Conservation (phyloP, 2,888 invertebrate species). For the Ormyrus pomaceus region DNA sequence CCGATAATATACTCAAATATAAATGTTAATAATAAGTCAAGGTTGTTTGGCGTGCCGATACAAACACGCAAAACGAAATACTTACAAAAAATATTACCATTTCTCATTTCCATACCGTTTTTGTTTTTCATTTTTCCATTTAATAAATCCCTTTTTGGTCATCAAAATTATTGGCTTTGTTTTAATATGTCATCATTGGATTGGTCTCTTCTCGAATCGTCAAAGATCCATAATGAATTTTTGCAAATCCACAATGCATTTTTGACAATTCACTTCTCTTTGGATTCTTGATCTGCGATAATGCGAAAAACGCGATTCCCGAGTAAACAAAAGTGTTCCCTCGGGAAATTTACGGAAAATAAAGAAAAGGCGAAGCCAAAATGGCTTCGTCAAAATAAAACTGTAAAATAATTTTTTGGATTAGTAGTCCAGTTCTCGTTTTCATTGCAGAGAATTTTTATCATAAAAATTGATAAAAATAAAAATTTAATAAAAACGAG, state of each 20-base stretch:
- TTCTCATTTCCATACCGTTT: conserved; percentile 30
- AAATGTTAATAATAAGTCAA: conserved; percentile 54
- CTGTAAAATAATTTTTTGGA: background rate
- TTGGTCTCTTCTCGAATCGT: conserved; percentile 19
- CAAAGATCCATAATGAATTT: conserved; percentile 46
- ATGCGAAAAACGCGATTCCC: conserved; percentile 35
- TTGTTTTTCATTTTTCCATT: conserved; percentile 17
- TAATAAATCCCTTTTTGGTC: background rate
- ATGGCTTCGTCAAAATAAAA: conserved; percentile 15
- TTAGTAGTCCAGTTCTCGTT: background rate
- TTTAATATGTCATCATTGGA: conserved; percentile 8
- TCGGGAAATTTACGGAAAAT: conserved; percentile 17
- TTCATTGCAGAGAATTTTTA: background rate
- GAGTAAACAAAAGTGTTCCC: conserved; percentile 39
- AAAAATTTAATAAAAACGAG: conserved; percentile 14
- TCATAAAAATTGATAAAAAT: background rate
- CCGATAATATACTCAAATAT: conserved; percentile 44
- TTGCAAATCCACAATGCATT: conserved; percentile 42
- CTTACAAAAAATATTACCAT: conserved; percentile 72
- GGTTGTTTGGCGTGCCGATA: conserved; percentile 77
- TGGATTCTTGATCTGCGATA: conserved; percentile 31
- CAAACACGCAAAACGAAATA: conserved; percentile 77
- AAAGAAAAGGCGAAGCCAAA: conserved; percentile 12
- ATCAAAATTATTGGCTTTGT: conserved; percentile 17
- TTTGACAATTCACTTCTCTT: conserved; percentile 33